Evolutionary conservation across 2,888 invertebrate species (phyloP).

Genomic region (Junonia oenone): DNA sequence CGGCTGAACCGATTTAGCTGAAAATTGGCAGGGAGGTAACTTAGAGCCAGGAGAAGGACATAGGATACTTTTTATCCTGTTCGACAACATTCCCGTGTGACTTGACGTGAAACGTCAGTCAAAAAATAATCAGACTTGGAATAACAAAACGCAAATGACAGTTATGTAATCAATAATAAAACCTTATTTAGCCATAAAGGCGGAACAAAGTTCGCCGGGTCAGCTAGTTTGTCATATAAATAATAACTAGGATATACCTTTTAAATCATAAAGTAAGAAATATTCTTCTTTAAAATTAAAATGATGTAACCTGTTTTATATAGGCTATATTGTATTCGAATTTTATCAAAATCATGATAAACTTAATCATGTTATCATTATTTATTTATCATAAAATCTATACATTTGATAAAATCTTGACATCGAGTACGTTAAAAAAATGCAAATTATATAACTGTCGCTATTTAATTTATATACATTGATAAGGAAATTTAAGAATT

Average conservation of each 20-base stretch:
- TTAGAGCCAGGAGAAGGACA: too few species aligned
- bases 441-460: conserved; percentile 1
- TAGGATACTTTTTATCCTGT: too few species aligned
- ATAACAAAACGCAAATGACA: too few species aligned
- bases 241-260: too few species aligned
- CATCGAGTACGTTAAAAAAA: background rate
- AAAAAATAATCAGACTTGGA: too few species aligned
- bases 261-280: too few species aligned
- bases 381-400: conserved; percentile 3
- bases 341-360: background rate
- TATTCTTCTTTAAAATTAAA: background rate
- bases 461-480: background rate
- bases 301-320: background rate
- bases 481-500: background rate
- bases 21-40: too few species aligned
- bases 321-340: background rate
- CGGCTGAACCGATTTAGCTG: too few species aligned
- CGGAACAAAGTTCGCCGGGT: too few species aligned
- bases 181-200: background rate
- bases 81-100: too few species aligned
- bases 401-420: background rate
- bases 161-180: background rate
- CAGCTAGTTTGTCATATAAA: too few species aligned
- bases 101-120: too few species aligned
- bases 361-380: background rate